Evolutionary conservation across 1,140 invertebrate species (phyloP).

Genomic region (Onthophagus taurus): DNA sequence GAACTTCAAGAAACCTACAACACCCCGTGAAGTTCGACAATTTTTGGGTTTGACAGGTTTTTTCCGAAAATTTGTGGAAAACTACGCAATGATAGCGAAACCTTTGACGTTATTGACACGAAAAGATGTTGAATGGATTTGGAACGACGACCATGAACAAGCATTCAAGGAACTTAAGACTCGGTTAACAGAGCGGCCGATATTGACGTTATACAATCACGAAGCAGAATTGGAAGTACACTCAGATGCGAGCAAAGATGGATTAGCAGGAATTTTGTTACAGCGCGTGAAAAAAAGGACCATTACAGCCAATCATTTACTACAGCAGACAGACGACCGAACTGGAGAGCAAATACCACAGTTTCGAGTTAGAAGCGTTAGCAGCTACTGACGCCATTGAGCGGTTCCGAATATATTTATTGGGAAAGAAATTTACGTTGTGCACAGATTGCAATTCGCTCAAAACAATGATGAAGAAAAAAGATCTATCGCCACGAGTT

Average conservation of each 20-base stretch:
- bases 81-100: conserved; percentile 24
- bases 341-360: conserved; percentile 3
- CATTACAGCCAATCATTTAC: conserved; percentile 20
- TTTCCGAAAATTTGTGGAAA: conserved; percentile 30
- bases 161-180: conserved; percentile 18
- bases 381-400: conserved; percentile 12
- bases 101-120: conserved; percentile 24
- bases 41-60: conserved; percentile 33
- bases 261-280: conserved; percentile 18
- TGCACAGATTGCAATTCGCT: conserved; percentile 27
- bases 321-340: conserved; percentile 17
- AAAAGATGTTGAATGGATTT: conserved; percentile 22
- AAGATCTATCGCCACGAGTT: conserved; percentile 24
- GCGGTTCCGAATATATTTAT: conserved; percentile 3
- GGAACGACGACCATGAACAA: neutral
- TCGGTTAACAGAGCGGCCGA: conserved; percentile 12
- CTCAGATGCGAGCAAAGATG: conserved; percentile 23
- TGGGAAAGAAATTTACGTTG: conserved; percentile 19
- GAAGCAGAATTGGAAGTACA: conserved; percentile 22
- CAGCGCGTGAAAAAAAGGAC: neutral
- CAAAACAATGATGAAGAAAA: conserved; percentile 18
- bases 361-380: conserved; percentile 13
- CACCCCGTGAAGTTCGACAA: conserved; percentile 16
- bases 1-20: conserved; percentile 6
- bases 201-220: conserved; percentile 22